Percentiles rank a stretch among this genome's conserved stretches.
Evolutionary conservation across 2,113 vertebrate genomes (phyloP).

Genomic region (Nerophis lumbriciformis): DNA sequence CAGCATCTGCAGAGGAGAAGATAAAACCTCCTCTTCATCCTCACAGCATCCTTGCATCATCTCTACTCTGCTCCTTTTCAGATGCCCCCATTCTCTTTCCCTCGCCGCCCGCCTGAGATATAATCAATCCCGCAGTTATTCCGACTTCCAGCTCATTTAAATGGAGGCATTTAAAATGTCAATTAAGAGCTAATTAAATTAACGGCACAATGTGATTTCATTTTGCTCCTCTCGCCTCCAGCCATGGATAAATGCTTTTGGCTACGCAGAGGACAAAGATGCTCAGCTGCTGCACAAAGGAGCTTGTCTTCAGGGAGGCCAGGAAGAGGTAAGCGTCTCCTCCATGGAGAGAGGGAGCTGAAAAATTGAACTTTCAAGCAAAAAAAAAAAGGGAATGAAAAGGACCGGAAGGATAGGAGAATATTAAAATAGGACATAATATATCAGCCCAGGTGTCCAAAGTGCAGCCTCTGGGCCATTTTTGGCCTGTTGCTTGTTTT

Average conservation of each 20-base stretch:
- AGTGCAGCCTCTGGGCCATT: too few species aligned
- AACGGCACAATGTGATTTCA: slow-evolving; percentile 57
- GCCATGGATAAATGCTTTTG: slow-evolving; percentile 45
- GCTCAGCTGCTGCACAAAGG: slow-evolving; percentile 17
- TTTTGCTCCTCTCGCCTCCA: slow-evolving; percentile 48
- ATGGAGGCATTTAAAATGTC: slow-evolving; percentile 64
- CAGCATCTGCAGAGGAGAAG: too few species aligned
- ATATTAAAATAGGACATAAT: too few species aligned
- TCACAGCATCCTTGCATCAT: too few species aligned
- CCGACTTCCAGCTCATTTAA: slow-evolving; percentile 52
- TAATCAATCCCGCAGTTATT: slow-evolving; percentile 42
- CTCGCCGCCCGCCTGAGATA: slow-evolving; percentile 34
- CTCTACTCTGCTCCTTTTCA: too few species aligned
- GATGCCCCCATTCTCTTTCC: background rate
- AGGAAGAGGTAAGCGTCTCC: background rate
- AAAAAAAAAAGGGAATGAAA: background rate
- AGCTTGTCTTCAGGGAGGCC: too few species aligned
- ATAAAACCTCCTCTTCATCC: too few species aligned
- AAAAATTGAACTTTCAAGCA: background rate
- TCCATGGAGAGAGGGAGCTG: background rate
- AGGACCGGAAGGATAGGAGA: background rate
- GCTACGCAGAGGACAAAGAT: slow-evolving; percentile 41
- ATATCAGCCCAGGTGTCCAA: too few species aligned
- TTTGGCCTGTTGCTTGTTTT: too few species aligned
- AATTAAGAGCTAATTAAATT: slow-evolving; percentile 64